These are phyloP conservation scores for Drosophila testacea DNA, from an alignment of 2,888 invertebrate species.

Conservation along the genomic window DNA sequence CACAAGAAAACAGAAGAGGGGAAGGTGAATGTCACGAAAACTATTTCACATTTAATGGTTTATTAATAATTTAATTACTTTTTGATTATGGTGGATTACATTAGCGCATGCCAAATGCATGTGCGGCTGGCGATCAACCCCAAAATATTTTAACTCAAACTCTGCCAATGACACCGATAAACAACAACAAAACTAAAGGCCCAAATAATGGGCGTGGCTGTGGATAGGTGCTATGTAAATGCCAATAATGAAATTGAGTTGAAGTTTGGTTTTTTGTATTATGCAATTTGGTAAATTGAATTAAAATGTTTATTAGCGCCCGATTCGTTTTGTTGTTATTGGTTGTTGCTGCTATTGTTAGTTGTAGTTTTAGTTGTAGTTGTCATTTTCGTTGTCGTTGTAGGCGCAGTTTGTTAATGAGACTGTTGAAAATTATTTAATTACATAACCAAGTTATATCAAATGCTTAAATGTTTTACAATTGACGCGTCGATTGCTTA, in stretches of 20 bases:
- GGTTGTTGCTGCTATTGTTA: slow-evolving; percentile 35
- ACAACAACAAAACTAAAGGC: slow-evolving; percentile 16
- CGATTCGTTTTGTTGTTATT: slow-evolving; percentile 46
- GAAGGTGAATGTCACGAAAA: slow-evolving; percentile 33
- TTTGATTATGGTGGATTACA: slow-evolving; percentile 81
- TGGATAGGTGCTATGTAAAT: slow-evolving; percentile 39
- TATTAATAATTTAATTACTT: slow-evolving; percentile 82
- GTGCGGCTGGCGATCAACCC: slow-evolving; percentile 37
- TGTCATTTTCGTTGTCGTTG: slow-evolving; percentile 5
- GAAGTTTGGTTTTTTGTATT: slow-evolving; percentile 73
- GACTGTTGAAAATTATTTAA: slow-evolving; percentile 67
- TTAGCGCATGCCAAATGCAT: slow-evolving; percentile 64
- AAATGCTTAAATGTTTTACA: slow-evolving; percentile 31
- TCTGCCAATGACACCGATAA: slow-evolving; percentile 37
- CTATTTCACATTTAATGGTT: slow-evolving; percentile 80
- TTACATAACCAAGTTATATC: slow-evolving; percentile 54
- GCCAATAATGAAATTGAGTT: slow-evolving; percentile 75
- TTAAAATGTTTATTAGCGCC: slow-evolving; percentile 77
- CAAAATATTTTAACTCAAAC: slow-evolving; percentile 24
- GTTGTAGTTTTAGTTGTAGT: neutral
- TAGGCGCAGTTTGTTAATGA: slow-evolving; percentile 57
- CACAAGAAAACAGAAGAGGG: too few relatives aligned
- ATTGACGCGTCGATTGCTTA: slow-evolving; percentile 10
- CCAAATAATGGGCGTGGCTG: slow-evolving; percentile 19
- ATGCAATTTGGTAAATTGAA: slow-evolving; percentile 72